These are phyloP conservation scores for Heteronetta atricapilla DNA, from an alignment of 2,113 vertebrate species.

Conservation along the genomic window DNA sequence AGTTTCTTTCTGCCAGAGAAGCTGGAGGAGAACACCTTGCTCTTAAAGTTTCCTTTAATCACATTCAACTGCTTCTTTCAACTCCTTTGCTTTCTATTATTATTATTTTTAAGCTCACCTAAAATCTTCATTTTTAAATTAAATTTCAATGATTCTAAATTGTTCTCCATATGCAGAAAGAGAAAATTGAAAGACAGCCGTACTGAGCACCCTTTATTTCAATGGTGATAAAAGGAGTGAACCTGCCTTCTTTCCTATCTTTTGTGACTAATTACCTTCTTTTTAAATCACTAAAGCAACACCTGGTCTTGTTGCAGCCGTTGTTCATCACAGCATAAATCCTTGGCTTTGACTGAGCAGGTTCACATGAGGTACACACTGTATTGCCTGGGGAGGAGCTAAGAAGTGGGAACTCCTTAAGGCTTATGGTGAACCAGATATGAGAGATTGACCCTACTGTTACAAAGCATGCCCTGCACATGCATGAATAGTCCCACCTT, in stretches of 20 bases:
- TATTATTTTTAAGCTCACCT: not conserved
- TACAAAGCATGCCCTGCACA: rapidly evolving
- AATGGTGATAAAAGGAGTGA: not conserved
- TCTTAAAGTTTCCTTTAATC: not conserved
- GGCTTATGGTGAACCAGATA: not conserved
- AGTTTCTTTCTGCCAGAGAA: not conserved
- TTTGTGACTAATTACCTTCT: not conserved
- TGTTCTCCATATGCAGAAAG: not conserved
- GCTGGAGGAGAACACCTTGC: not conserved
- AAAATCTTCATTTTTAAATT: not conserved
- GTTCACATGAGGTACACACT: not conserved
- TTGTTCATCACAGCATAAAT: not conserved
- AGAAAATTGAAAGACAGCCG: not conserved
- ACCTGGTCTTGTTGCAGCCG: not conserved
- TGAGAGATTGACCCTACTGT: not conserved
- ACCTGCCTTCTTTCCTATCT: not conserved
- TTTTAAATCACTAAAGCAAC: not conserved
- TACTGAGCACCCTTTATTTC: not conserved
- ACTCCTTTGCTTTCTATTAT: not conserved
- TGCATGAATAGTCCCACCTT: rapidly evolving
- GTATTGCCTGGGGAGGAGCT: not conserved
- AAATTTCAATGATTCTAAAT: not conserved
- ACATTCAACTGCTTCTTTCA: not conserved
- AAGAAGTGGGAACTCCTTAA: not conserved
- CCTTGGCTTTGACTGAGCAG: not conserved